Base-by-base conservation (phyloP, 2,113 vertebrate genomes). In the Eurypyga helias region DNA sequence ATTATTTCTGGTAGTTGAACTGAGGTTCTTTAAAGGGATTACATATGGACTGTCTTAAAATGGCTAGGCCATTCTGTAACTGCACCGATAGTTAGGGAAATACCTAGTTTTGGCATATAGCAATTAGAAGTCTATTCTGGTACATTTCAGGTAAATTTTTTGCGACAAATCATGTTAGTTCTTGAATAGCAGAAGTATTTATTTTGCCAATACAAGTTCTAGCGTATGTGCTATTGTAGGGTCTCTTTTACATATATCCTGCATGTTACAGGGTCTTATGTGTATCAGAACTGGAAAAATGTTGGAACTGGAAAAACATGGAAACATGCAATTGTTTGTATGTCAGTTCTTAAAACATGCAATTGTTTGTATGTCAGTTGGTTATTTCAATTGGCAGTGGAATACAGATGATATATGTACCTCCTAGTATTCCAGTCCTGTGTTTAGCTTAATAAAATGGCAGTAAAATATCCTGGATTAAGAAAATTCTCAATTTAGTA, bases 171-270 rank as follows among this genome's bases (percentile, higher is more conserved):
- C 5, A 4, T 41, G 14, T 17, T 29, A 11, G 20, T 18, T 77
- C 23, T 33, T 13, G 28, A 49, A 17, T 19, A 69, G 12, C 8
- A 55, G 4, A 79, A 41, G 9, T n/a, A 26, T 5, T 61, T 57
- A 1, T 23, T 71, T 87, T 11, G 6, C 17, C 8, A 1, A 0
- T 75, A 17, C 19, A 77, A 41, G 4, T 51, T 73, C 13, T 29
- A 69, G 26, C 4, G 11, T 41, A 19, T 49, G 17, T 54, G 71
- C 23, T 86, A 2, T 45, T 23, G 16, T 38, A 64, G 43, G 25
- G 11, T 45, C 46, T 72, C 2, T 0, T 1, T 1, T 54, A 3
- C 0, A 0, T 31, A 7, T 31, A 5, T 21, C 5, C n/a, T 80
- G 2, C 1, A 0, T 67, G 5, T 80, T 51, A 9, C 45, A 31